Evolutionary conservation across 2,797 vertebrate genomes (phyloP).

Genomic region (Borostomias antarcticus): DNA sequence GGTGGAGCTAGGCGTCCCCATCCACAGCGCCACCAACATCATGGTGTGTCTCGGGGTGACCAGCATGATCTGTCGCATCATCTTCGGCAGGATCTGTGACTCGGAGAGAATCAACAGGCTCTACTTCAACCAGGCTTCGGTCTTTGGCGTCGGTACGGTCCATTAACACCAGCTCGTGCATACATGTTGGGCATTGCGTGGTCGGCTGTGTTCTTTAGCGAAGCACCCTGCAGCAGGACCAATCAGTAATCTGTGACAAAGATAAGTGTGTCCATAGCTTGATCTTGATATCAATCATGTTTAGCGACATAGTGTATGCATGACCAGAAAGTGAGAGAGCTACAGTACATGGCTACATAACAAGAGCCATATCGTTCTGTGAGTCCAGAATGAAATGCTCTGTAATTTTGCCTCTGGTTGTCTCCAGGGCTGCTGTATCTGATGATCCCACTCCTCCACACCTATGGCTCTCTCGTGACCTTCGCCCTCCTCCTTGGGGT

Average conservation of each 20-base stretch:
- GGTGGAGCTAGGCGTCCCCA: constrained; percentile 25
- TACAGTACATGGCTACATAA: too few species aligned
- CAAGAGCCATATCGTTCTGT: too few species aligned
- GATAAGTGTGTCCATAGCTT: background rate
- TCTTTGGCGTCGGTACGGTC: constrained; percentile 31
- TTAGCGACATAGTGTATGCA: too few species aligned
- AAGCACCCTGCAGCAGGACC: background rate
- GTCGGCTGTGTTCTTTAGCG: background rate
- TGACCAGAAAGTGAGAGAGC: too few species aligned
- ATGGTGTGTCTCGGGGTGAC: constrained; percentile 37
- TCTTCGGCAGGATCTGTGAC: constrained; percentile 35
- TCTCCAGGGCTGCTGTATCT: constrained; percentile 26
- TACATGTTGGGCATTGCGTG: background rate
- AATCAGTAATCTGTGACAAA: background rate
- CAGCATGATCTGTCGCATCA: constrained; percentile 35
- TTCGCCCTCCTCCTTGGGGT: constrained; percentile 34
- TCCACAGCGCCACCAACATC: constrained; percentile 27
- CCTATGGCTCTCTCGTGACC: constrained; percentile 18
- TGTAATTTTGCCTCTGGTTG: background rate
- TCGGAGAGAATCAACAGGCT: constrained; percentile 30
- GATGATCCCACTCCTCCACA: constrained; percentile 19
- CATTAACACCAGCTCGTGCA: background rate
- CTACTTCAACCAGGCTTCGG: constrained; percentile 31
- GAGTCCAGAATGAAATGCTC: background rate
- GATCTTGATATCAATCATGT: too few species aligned